Percentiles rank a stretch among this genome's conserved stretches.
Conservation (phyloP, 2,113 vertebrate genomes). For the Pyxicephalus adspersus region DNA sequence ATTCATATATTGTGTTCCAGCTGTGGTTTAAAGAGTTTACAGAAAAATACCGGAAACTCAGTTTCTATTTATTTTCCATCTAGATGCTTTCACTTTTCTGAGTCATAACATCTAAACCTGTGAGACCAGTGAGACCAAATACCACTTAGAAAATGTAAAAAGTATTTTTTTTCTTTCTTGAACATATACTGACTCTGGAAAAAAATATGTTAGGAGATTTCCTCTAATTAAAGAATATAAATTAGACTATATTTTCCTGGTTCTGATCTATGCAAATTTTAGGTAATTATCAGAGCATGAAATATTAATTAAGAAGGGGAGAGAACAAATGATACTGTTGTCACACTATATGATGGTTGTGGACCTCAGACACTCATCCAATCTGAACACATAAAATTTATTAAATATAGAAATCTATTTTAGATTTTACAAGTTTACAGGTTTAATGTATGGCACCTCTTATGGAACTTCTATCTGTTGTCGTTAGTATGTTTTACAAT, state of each 20-base stretch:
- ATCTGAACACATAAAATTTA: too few species aligned
- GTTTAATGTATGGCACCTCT: too few species aligned
- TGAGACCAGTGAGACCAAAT: slow-evolving; percentile 44
- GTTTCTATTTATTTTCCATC: too few species aligned
- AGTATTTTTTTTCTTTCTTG: slow-evolving; percentile 59
- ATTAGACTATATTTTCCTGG: slow-evolving; percentile 74
- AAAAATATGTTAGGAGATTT: slow-evolving; percentile 65
- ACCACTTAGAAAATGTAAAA: slow-evolving; percentile 60
- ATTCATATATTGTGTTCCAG: too few species aligned
- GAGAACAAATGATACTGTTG: neutral
- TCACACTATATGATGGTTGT: too few species aligned
- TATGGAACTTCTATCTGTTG: too few species aligned
- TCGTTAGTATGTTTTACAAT: too few species aligned
- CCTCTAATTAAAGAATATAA: slow-evolving; percentile 74
- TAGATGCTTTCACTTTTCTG: slow-evolving; percentile 3
- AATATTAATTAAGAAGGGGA: slow-evolving; percentile 73
- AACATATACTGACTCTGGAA: slow-evolving; percentile 58
- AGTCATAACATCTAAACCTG: slow-evolving; percentile 62
- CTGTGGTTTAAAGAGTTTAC: neutral
- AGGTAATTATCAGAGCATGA: slow-evolving; percentile 72
- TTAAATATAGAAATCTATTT: too few species aligned
- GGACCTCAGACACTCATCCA: too few species aligned
- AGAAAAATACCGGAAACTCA: neutral
- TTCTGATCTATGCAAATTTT: slow-evolving; percentile 67
- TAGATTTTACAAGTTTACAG: too few species aligned